Evolutionary conservation across 2,888 invertebrate genomes (phyloP).

Genomic region (Tholera decimalis): DNA sequence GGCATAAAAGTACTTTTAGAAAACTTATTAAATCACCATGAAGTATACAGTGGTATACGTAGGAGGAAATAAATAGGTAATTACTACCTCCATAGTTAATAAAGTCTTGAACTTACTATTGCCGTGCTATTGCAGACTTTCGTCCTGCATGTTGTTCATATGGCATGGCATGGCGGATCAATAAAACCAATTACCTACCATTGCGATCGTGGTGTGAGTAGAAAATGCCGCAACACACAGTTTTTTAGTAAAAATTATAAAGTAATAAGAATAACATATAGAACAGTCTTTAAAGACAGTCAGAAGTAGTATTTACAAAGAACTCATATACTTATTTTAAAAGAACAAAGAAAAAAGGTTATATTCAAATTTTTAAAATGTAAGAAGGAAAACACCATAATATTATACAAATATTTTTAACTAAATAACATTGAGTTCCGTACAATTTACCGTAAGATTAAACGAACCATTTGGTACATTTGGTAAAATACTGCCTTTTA

Average conservation of each 20-base stretch:
- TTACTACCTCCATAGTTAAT: neutral
- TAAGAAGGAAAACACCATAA: neutral
- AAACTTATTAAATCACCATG: slow-evolving; percentile 5
- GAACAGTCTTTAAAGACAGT: neutral
- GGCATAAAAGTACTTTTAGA: slow-evolving; percentile 4
- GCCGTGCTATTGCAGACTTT: neutral
- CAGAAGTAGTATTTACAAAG: slow-evolving; percentile 32
- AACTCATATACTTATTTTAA: neutral
- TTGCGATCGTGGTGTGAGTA: slow-evolving; percentile 34
- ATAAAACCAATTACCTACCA: slow-evolving; percentile 45
- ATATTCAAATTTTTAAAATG: neutral
- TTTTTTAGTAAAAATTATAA: slow-evolving; percentile 9
- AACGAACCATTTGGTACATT: neutral
- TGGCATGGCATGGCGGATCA: slow-evolving; percentile 28
- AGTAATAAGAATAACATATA: neutral
- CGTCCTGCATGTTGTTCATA: slow-evolving; percentile 10
- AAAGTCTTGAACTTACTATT: too few relatives aligned
- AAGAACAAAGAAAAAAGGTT: neutral
- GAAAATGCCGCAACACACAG: slow-evolving; percentile 43
- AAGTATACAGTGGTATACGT: too few relatives aligned
- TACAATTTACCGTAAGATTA: neutral
- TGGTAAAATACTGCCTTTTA: neutral
- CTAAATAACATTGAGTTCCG: neutral
- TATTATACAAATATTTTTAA: neutral
- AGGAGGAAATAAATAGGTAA: neutral